These are phyloP conservation scores for Reinhardtius hippoglossoides DNA, from an alignment of 2,113 vertebrate species.

Conservation along the genomic window DNA sequence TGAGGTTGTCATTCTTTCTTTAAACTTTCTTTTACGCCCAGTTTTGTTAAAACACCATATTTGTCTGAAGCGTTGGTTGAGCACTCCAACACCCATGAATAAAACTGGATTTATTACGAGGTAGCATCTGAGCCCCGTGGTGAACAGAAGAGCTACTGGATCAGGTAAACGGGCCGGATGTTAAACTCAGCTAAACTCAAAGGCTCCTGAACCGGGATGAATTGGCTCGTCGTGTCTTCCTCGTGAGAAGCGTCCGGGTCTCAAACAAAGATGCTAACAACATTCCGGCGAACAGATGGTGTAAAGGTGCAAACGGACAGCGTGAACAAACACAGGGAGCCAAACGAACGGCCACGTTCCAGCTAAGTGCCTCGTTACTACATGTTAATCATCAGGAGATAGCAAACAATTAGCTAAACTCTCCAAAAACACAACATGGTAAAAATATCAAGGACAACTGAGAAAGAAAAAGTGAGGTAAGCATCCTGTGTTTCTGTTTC, in stretches of 20 bases:
- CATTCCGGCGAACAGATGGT: constrained; percentile 58
- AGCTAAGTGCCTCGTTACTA: constrained; percentile 32
- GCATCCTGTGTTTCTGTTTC: not conserved
- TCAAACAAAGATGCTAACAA: constrained; percentile 37
- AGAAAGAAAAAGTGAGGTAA: not conserved
- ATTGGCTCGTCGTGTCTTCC: not conserved
- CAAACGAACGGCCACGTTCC: constrained; percentile 28
- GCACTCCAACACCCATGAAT: no score
- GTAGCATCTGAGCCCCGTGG: not conserved
- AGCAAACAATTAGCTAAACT: not conserved
- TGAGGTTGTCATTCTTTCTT: no score
- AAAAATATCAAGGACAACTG: not conserved
- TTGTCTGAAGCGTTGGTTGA: no score
- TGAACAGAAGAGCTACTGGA: no score
- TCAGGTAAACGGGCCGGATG: no score
- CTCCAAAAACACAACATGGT: not conserved
- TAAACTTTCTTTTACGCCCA: no score
- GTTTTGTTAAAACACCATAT: no score
- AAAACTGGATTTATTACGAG: no score
- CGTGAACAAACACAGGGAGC: not conserved
- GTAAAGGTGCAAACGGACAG: constrained; percentile 36
- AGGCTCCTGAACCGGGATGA: not conserved
- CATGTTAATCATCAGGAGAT: constrained; percentile 46
- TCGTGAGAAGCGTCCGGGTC: constrained; percentile 8
- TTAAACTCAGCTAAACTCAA: not conserved